Evolutionary conservation across 1,140 invertebrate genomes (phyloP).

Genomic region (Neodiprion pinetum): DNA sequence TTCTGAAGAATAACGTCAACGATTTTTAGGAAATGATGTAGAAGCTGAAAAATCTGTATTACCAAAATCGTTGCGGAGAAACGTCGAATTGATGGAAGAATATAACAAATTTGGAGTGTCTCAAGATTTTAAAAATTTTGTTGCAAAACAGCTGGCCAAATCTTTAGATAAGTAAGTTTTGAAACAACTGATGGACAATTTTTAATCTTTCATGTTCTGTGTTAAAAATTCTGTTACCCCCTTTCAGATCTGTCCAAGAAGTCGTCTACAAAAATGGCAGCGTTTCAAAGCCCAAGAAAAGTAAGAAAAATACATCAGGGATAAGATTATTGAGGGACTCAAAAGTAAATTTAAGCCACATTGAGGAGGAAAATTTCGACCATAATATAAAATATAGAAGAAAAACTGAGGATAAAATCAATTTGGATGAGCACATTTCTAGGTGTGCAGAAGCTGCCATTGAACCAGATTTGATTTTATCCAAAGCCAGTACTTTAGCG

Average conservation of each 20-base stretch:
- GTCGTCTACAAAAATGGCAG: conserved; percentile 27
- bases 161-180: conserved; percentile 40
- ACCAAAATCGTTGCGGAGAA: neutral
- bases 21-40: too few species aligned
- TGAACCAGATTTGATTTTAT: conserved; percentile 40
- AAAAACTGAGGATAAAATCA: conserved; percentile 16
- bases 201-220: conserved; percentile 6
- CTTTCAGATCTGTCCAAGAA: conserved; percentile 19
- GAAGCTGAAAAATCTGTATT: neutral
- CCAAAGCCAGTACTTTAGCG: conserved; percentile 36
- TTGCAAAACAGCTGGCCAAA: conserved; percentile 42
- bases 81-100: conserved; percentile 16
- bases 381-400: conserved; percentile 23
- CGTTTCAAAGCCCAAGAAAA: conserved; percentile 13
- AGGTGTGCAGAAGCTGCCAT: conserved; percentile 43
- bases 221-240: conserved; percentile 13
- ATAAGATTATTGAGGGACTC: conserved; percentile 45
- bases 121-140: conserved; percentile 36
- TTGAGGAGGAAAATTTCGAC: conserved; percentile 6
- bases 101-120: conserved; percentile 41
- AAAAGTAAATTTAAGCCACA: conserved; percentile 19
- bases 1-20: too few species aligned
- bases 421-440: neutral
- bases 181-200: neutral
- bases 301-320: conserved; percentile 24